Evolutionary conservation across 92 coral and sea anemone species (phyloP), one percentile per base, ranked within the genome.

Genomic region (Micromussa lordhowensis): DNA sequence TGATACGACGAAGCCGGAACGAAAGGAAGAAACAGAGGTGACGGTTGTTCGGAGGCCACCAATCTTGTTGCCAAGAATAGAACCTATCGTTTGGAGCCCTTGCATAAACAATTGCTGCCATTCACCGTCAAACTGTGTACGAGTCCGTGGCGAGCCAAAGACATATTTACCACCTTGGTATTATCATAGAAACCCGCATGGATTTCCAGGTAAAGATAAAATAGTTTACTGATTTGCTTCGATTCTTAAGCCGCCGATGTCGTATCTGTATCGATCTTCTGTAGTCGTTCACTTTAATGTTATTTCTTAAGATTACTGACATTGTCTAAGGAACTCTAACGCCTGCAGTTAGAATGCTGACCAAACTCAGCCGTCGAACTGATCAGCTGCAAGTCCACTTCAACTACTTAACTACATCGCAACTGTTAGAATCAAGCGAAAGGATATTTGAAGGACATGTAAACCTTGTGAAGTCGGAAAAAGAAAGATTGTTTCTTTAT

Each of bases 21-120:
- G 71, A 51, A 86, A 93, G 49, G 69, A 73, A 80, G 86, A 66
- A 40, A 68, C 82, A 31, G 90, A 77, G 36, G 55, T 76, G 40
- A 61, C 82, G 36, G 79, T 83, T 68, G 92, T 83, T 79, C 92
- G 98, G 15, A 89, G 98, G 28, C 98, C 98, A 34, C 98, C 98
- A 34, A 91, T 95, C 77, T 88, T 95, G 55, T 81, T 95, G 6
- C 98, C 98, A 11, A 94, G 98, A 61, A 88, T 94, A 2, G 95
- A 95, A 36, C 92, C 95, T 21, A 59, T 88, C 16, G 89, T 88
- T 28, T 92, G 96, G 98, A 85, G 69, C 15, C 81, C 86, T 3
- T 85, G 86, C 36, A 79, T 70, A 29, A 87, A 88, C 88, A 92
- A 86, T 18, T 78, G 91, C 58, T 92, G 94, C 35, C 78, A 77